A percentile compares a stretch with the other conserved stretches of the same genome.
Evolutionary conservation across 2,888 invertebrate species (phyloP).

Genomic region (Thelaira solivaga): DNA sequence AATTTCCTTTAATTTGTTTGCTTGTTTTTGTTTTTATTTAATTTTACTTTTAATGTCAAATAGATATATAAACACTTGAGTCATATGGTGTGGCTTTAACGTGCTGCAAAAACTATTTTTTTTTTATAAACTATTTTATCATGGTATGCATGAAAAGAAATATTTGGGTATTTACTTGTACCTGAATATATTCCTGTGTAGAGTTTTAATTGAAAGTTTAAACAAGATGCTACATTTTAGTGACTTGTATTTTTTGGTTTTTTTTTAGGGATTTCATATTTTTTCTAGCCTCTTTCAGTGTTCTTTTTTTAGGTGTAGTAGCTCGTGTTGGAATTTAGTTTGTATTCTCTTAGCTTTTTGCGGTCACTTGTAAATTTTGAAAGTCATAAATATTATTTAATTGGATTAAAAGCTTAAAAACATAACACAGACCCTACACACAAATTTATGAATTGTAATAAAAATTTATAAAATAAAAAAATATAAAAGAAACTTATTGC

Average conservation of each 20-base stretch:
- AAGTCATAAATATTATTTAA: constrained; percentile 59
- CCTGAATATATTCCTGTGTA: neutral
- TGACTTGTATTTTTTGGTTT: neutral
- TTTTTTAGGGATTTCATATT: neutral
- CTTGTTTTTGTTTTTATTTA: neutral
- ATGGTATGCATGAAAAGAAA: neutral
- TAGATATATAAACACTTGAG: constrained; percentile 40
- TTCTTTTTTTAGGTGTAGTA: neutral
- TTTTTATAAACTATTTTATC: neutral
- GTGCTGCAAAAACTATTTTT: constrained; percentile 64
- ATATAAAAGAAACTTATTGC: neutral
- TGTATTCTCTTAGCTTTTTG: constrained; percentile 34
- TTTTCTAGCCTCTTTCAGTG: neutral
- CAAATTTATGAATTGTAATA: constrained; percentile 49
- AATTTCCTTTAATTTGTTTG: neutral
- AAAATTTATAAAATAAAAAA: neutral
- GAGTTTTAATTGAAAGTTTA: constrained; percentile 10
- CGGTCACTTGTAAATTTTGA: constrained; percentile 59
- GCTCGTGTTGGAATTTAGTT: constrained; percentile 8
- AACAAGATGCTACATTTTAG: constrained; percentile 41
- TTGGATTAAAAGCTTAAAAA: constrained; percentile 61
- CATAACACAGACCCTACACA: constrained; percentile 10
- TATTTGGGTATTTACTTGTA: neutral
- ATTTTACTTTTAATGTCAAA: neutral
- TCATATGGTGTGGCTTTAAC: constrained; percentile 63